Percentiles rank a stretch among this genome's conserved stretches.
Evolutionary conservation across 2,797 vertebrate genomes (phyloP).

Genomic region (Scyliorhinus canicula): DNA sequence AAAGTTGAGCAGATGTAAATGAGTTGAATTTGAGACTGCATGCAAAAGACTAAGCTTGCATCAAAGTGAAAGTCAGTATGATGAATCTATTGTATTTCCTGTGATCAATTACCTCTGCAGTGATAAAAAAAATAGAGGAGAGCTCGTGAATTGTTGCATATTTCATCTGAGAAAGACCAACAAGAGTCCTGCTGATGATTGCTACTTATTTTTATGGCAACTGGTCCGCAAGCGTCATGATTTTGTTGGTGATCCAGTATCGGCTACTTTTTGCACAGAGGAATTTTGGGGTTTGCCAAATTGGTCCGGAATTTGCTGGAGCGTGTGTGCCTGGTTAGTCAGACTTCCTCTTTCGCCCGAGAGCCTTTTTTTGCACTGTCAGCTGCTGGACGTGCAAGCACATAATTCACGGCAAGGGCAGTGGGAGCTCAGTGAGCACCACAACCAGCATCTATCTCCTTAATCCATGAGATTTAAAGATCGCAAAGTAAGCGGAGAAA

Average conservation of each 20-base stretch:
- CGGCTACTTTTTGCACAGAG: neutral
- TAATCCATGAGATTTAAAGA: neutral
- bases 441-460: no score
- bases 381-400: neutral
- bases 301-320: neutral
- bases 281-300: neutral
- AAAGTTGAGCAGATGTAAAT: neutral
- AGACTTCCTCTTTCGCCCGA: neutral
- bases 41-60: no score
- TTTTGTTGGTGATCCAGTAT: neutral
- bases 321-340: neutral
- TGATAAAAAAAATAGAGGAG: neutral
- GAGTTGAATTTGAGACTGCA: neutral
- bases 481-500: neutral
- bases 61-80: neutral
- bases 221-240: neutral
- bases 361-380: neutral
- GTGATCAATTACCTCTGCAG: neutral
- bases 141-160: neutral
- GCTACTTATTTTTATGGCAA: neutral
- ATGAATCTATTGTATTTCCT: neutral
- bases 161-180: neutral
- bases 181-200: neutral
- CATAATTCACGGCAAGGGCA: no score
- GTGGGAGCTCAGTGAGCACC: no score